phyloP scores from a whole-genome alignment of 2,797 vertebrate genomes.

The Phyllotis vaccarum region DNA sequence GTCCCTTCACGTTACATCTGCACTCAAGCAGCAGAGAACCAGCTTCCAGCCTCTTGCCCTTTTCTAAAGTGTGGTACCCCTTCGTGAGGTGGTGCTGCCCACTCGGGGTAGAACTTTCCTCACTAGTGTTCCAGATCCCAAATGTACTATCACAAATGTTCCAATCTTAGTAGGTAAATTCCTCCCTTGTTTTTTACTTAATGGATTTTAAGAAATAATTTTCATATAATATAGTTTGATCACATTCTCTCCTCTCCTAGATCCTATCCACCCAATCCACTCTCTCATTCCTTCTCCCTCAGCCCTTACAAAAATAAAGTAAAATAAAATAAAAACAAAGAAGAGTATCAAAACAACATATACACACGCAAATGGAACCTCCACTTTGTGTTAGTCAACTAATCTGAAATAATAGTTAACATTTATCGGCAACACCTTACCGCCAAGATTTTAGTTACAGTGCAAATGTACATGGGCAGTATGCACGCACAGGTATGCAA shows the following conservation, averaged over 20 bases:
- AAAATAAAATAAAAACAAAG: too few relatives aligned
- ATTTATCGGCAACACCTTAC: not conserved
- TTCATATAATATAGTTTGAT: not conserved
- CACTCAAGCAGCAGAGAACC: not conserved
- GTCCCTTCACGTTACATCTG: not conserved
- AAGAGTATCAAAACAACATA: not conserved
- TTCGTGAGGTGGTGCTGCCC: not conserved
- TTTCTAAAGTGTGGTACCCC: not conserved
- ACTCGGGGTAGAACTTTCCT: not conserved
- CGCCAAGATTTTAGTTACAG: not conserved
- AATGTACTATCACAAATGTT: not conserved
- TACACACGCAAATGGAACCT: not conserved
- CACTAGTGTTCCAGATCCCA: not conserved
- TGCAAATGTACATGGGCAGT: not conserved
- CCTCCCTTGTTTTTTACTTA: not conserved
- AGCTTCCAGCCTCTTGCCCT: not conserved
- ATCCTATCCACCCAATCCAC: not conserved
- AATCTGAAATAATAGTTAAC: not conserved
- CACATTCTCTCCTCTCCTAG: not conserved
- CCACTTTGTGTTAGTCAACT: not conserved
- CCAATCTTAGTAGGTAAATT: not conserved
- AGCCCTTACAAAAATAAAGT: not conserved
- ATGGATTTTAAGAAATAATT: not conserved
- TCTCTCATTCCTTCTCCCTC: not conserved
- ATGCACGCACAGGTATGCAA: not conserved